phyloP scores from a whole-genome alignment of 2,113 vertebrate genomes.

The Myiozetetes cayanensis region DNA sequence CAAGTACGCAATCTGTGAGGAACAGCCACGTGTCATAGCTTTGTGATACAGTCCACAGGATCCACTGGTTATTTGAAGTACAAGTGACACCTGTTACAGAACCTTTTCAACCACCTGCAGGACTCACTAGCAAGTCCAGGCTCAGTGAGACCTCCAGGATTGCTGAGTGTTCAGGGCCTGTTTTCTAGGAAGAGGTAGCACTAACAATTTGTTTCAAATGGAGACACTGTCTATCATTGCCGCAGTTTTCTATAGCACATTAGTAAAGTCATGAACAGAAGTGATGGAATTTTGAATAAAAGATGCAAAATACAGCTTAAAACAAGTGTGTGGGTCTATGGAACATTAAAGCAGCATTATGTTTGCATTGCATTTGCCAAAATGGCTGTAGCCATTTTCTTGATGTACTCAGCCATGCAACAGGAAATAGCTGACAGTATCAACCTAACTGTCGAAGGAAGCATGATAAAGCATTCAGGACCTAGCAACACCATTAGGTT shows the following conservation, averaged over 20 bases:
- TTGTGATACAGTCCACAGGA: background rate
- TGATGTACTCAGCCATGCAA: background rate
- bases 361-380: background rate
- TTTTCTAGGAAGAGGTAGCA: background rate
- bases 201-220: background rate
- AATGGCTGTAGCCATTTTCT: background rate
- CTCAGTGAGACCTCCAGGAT: background rate
- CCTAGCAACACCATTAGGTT: background rate
- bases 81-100: background rate
- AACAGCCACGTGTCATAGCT: background rate
- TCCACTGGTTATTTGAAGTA: background rate
- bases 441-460: accelerated
- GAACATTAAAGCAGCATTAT: background rate
- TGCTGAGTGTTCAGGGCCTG: accelerated
- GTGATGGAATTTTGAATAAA: background rate
- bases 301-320: background rate
- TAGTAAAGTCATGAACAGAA: background rate
- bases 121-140: background rate
- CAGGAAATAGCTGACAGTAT: background rate
- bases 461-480: background rate
- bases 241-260: background rate
- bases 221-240: background rate
- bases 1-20: background rate
- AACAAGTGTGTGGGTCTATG: background rate
- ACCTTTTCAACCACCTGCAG: background rate